These are phyloP conservation scores for Elephas maximus DNA, from an alignment of 2,113 vertebrate species.

Conservation along the genomic window DNA sequence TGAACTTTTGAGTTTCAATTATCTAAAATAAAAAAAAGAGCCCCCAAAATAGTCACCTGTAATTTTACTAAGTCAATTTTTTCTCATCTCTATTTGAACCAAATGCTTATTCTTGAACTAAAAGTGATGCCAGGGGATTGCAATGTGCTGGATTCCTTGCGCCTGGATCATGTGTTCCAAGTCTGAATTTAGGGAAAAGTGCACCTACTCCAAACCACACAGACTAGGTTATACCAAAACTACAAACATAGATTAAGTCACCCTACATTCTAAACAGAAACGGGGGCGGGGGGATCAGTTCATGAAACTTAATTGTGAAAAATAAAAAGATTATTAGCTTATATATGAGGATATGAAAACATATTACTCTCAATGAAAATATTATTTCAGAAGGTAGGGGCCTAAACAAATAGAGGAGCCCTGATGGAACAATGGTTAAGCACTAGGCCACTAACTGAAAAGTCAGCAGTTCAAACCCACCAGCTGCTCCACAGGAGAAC, in stretches of 20 bases:
- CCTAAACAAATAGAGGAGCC: background rate
- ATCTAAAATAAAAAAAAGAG: background rate
- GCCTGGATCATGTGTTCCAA: background rate
- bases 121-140: background rate
- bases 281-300: background rate
- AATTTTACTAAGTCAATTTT: conserved; percentile 14
- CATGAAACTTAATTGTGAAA: conserved; percentile 3
- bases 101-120: background rate
- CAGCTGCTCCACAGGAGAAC: background rate
- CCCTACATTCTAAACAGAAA: background rate
- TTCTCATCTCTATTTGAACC: background rate
- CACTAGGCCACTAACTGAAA: background rate
- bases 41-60: background rate
- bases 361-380: background rate
- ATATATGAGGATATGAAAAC: background rate
- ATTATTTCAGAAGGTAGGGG: background rate
- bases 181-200: background rate
- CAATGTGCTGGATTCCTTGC: background rate
- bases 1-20: background rate
- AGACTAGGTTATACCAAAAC: background rate
- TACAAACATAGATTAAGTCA: background rate
- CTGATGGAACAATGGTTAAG: background rate
- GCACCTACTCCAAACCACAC: background rate
- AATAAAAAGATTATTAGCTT: conserved; percentile 13
- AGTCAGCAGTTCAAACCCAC: background rate